Evolutionary conservation across 2,113 vertebrate species (phyloP), one percentile per base, ranked within the genome.

Genomic region (Burhinus oedicnemus): DNA sequence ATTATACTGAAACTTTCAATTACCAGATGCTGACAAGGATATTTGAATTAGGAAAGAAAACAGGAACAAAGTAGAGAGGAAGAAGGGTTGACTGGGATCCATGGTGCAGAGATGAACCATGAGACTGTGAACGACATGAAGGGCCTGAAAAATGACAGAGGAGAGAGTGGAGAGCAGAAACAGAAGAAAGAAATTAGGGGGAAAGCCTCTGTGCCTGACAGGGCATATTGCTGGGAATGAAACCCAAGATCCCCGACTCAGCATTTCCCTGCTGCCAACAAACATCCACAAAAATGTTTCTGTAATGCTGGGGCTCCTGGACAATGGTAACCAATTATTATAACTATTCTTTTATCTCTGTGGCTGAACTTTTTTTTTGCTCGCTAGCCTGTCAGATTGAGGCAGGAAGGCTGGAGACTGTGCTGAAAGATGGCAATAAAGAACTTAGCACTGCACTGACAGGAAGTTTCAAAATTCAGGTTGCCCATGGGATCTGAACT

Each of bases 401-500:
- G 52, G 44, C 58, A 91, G 68, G 80, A 96, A 68, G 64, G 65
- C 80, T 83, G 36, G 26, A 82, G 82, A 69, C 81, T 34, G 13
- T 2, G 23, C 74, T 94, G 94, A 89, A 94, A 85, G 87, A 88
- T 5, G 8, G 61, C 75, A 88, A 32, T 32, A 71, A 76, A 84
- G 52, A 91, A 90, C 10, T 1, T 1, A 85, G 90, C 0, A 0
- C 30, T 2, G 4, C 66, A 52, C 40, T 77, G 87, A 76, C 75
- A 91, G 74, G 64, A 95, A 91, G 78, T 76, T 87, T 91, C 90
- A 85, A 93, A 96, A 84, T 93, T 93, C 95, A 94, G 61, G 78
- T 54, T 87, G 47, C 89, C 93, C 84, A 68, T 32, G 77, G 90
- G 91, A 89, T 84, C 84, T 94, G 91, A 96, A 95, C 94, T 93